Conservation (phyloP, 1,140 invertebrate genomes). For the Pseudomyrmex pallidus region DNA sequence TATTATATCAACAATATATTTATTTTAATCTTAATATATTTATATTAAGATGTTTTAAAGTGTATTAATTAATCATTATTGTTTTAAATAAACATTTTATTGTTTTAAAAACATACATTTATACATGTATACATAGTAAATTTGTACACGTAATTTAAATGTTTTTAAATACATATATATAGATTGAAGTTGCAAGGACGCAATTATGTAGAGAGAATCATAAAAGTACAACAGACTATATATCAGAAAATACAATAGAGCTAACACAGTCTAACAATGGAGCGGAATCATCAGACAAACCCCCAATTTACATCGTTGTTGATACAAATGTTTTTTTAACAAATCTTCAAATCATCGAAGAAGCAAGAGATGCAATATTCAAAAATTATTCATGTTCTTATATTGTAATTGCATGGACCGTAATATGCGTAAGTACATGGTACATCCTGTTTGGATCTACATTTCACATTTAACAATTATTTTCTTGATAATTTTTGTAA, state of each 20-base stretch:
- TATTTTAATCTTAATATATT: neutral
- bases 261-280: neutral
- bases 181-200: constrained; percentile 78
- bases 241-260: constrained; percentile 62
- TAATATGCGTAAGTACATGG: constrained; percentile 77
- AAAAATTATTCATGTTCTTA: constrained; percentile 76
- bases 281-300: constrained; percentile 40
- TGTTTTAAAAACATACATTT: constrained; percentile 11
- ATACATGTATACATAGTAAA: too few species aligned
- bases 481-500: constrained; percentile 55
- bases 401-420: constrained; percentile 82
- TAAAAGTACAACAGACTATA: neutral
- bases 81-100: too few species aligned
- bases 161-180: too few species aligned
- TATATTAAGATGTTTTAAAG: too few species aligned
- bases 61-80: too few species aligned
- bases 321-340: constrained; percentile 84
- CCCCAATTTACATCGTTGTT: constrained; percentile 79
- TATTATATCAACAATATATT: constrained; percentile 5
- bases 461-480: neutral
- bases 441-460: neutral
- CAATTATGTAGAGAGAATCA: constrained; percentile 64
- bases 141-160: too few species aligned
- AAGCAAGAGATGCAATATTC: constrained; percentile 74
- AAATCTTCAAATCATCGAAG: constrained; percentile 75